phyloP scores from a whole-genome alignment of 2,888 invertebrate species.

The Perdita meconis region DNA sequence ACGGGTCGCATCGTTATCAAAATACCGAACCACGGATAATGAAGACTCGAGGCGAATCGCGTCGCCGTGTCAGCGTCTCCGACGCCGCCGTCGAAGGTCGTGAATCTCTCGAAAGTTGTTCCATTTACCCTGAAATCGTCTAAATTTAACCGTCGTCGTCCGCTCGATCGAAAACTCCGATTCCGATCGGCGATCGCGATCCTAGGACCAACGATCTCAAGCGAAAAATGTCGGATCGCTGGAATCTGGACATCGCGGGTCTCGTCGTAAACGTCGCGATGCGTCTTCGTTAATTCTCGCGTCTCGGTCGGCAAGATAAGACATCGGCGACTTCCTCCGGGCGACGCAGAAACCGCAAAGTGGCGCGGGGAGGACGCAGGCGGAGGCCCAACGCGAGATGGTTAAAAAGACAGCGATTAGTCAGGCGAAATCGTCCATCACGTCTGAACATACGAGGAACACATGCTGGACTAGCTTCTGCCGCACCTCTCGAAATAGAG shows the following conservation, averaged over 20 bases:
- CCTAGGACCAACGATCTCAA: constrained; percentile 1
- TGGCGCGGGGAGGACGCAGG: constrained; percentile 6
- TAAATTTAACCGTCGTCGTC: constrained; percentile 59
- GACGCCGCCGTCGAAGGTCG: constrained; percentile 32
- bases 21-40: constrained; percentile 25
- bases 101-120: too few species aligned
- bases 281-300: constrained; percentile 19
- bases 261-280: background rate
- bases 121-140: constrained; percentile 54
- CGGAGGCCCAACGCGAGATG: constrained; percentile 25
- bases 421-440: constrained; percentile 84
- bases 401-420: constrained; percentile 81
- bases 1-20: constrained; percentile 42
- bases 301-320: constrained; percentile 21
- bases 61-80: background rate
- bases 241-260: too few species aligned
- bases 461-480: constrained; percentile 77
- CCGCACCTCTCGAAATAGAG: constrained; percentile 79
- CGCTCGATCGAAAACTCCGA: too few species aligned
- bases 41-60: constrained; percentile 16
- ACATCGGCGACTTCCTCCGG: constrained; percentile 48
- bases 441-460: constrained; percentile 84
- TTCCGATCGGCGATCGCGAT: too few species aligned
- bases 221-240: too few species aligned
- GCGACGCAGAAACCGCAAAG: constrained; percentile 36